Evolutionary conservation across 1,140 invertebrate genomes (phyloP), one percentile per base, ranked within the genome.

Genomic region (Aethina tumida): DNA sequence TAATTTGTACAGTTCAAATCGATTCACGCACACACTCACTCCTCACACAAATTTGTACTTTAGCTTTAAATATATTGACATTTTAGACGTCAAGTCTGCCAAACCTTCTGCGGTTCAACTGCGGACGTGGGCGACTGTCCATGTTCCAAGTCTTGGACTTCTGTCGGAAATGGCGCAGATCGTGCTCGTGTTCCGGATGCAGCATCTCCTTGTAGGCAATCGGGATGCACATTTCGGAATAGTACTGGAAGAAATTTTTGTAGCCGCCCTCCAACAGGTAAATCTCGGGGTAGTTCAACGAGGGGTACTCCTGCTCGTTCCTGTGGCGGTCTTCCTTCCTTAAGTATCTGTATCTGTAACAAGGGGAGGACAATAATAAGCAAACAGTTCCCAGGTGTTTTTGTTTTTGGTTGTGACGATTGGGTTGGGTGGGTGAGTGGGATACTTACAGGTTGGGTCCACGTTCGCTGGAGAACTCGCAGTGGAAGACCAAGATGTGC

Each of bases 181-280:
- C 83, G 9, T 73, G 69, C 35, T 75, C 72, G 53, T 84, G 77
- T 38, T 79, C 73, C 2, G 80, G 78, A 53, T 90, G 74, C 21
- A 75, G 58, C 88, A 93, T 93, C 4, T 79, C 77, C 24, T 72
- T 69, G 51, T 93, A 93, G 0, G 73, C 68, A 13, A 73, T 63
- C 0, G 88, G 88, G 20, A 74, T 69, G 65, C 93, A 97, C 13
- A 87, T 64, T 0, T 73, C 65, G n/a, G 68, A 64, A 47, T 79
- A 74, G 0, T 71, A 63, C 42, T 77, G 68, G 59, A 74, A 97
- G 66, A 99, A 99, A 18, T 74, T 72, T 49, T 91, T 81, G 67
- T 99, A 99, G 3, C 96, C 96, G 1, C 90, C 89, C 53, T 95
- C 80, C 4, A 99, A 70, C 0, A 99, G 64, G 60, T 99, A 99